Evolutionary conservation across 2,113 vertebrate species (phyloP).

Genomic region (Carettochelys insculpta): DNA sequence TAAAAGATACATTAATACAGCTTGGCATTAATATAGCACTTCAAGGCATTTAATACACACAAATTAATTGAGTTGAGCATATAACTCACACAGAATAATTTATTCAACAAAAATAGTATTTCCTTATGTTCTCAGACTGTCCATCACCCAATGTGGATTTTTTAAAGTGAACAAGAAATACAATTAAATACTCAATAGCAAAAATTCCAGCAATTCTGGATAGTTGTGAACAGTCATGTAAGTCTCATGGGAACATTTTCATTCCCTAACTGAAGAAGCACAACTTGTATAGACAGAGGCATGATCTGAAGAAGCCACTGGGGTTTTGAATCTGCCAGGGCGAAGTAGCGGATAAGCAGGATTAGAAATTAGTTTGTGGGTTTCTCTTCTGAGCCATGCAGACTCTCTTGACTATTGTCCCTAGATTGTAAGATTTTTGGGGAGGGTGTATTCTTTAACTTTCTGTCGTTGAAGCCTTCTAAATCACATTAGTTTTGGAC

Average conservation of each 20-base stretch:
- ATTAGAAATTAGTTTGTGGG: not conserved
- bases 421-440: not conserved
- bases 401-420: not conserved
- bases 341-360: not conserved
- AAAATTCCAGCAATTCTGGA: not conserved
- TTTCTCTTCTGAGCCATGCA: not conserved
- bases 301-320: not conserved
- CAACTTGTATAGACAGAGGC: not conserved
- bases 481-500: not conserved
- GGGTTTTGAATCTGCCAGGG: not conserved
- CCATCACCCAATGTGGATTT: not conserved
- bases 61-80: not conserved
- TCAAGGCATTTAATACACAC: conserved; percentile 34
- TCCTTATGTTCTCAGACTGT: not conserved
- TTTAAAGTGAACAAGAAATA: not conserved
- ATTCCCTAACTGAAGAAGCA: not conserved
- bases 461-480: not conserved
- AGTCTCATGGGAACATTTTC: not conserved
- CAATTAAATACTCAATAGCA: not conserved
- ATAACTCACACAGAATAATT: conserved; percentile 21
- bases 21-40: not conserved
- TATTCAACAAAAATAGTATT: not conserved
- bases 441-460: not conserved
- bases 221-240: not conserved
- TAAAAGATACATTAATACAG: conserved; percentile 2